Percentiles rank a stretch among this genome's conserved stretches.
These are phyloP conservation scores for Capreolus pygargus DNA, from an alignment of 2,113 vertebrate genomes.

Conservation along the genomic window DNA sequence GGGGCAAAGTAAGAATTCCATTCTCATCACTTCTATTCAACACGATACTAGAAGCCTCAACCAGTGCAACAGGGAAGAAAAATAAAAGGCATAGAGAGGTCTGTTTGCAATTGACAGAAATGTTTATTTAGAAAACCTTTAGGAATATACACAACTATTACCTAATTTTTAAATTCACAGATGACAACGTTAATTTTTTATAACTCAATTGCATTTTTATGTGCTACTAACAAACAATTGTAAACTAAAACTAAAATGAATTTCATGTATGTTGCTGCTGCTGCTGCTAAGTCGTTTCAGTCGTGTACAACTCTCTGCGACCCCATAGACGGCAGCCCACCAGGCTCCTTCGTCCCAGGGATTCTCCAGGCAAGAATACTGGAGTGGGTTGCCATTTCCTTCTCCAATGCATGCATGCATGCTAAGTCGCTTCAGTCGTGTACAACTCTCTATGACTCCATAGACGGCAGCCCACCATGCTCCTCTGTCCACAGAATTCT, in stretches of 20 bases:
- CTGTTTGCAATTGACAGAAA: not conserved
- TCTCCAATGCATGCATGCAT: no score
- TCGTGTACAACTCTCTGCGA: no score
- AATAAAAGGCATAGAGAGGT: not conserved
- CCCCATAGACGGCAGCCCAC: no score
- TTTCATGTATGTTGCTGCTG: not conserved
- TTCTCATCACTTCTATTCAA: not conserved
- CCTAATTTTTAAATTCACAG: not conserved
- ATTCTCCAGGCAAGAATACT: no score
- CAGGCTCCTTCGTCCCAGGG: no score
- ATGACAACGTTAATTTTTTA: not conserved
- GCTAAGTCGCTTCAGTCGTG: no score
- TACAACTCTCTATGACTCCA: no score
- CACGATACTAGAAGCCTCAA: not conserved
- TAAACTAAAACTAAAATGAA: slow-evolving; percentile 20
- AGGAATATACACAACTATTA: not conserved
- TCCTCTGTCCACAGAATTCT: no score
- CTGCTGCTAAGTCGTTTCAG: no score
- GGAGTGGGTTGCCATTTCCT: no score
- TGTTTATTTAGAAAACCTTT: not conserved
- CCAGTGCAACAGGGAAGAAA: not conserved
- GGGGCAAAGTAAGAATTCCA: not conserved
- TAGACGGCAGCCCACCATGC: no score
- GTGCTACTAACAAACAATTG: not conserved
- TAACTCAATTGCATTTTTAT: slow-evolving; percentile 19